Evolutionary conservation across 2,113 vertebrate species (phyloP).

Genomic region (Amia ocellicauda): DNA sequence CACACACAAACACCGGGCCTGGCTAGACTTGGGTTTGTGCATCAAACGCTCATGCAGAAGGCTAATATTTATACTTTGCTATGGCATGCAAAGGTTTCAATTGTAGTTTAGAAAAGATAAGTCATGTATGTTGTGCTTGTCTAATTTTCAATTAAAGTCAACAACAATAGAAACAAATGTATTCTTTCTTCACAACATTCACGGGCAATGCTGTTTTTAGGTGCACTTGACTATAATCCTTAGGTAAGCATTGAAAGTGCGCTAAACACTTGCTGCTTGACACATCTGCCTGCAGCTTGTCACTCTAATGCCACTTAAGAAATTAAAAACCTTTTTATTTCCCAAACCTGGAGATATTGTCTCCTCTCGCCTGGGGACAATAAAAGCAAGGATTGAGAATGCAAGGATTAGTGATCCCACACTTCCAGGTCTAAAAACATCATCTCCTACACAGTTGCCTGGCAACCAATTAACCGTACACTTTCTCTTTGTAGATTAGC

Average conservation of each 20-base stretch:
- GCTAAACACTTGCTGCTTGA: conserved; percentile 13
- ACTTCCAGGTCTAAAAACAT: conserved; percentile 22
- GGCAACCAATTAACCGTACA: conserved; percentile 35
- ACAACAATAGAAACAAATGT: too few species aligned
- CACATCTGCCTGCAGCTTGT: conserved; percentile 17
- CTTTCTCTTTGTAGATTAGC: conserved; percentile 34
- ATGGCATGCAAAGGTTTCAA: too few species aligned
- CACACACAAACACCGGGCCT: too few species aligned
- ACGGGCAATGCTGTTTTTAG: conserved; percentile 33
- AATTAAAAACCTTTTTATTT: conserved; percentile 20
- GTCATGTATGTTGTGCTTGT: too few species aligned
- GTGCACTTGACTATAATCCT: conserved; percentile 5
- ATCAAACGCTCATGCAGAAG: too few species aligned
- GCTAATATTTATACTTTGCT: too few species aligned
- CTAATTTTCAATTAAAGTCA: too few species aligned
- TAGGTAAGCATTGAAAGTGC: conserved; percentile 5
- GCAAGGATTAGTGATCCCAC: conserved; percentile 27
- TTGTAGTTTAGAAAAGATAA: too few species aligned
- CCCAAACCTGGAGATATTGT: conserved; percentile 16
- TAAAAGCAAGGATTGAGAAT: conserved; percentile 15
- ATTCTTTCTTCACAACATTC: too few species aligned
- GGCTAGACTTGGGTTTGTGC: too few species aligned
- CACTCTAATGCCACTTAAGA: conserved; percentile 19
- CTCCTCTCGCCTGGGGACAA: conserved; percentile 10
- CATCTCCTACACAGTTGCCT: conserved; percentile 27